Evolutionary conservation across 1,140 invertebrate genomes (phyloP), one percentile per base, ranked within the genome.

Genomic region (Schlechtendalia chinensis): DNA sequence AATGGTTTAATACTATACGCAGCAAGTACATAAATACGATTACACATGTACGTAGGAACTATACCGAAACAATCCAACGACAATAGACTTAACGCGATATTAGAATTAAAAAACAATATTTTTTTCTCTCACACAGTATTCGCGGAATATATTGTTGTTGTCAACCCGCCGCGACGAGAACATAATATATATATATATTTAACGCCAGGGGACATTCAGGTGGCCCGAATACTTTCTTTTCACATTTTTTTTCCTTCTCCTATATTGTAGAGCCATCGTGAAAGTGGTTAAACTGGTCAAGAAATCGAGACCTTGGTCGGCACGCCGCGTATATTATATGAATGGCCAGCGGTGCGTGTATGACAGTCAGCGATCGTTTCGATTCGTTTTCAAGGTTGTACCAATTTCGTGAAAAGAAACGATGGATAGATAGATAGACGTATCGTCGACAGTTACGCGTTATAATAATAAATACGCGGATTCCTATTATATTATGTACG

Each of bases 211-310:
- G 32, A 39, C 32, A 45, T 12, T 61, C 39, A 39, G n/a, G 11
- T 61, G 56, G 56, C 54, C 32, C 56, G 61, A 61, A 79, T 79
- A 79, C 75, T 79, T 79, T 79, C 75, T 79, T 79, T 79, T 79
- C 22, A 56, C 54, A 47, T 79, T 79, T 59, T 72, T 59, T 79
- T 79, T 79, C n/a, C 56, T 61, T 79, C 75, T 19, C 19, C 17
- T 79, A 61, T 63, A 39, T 39, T 39, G 8, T 63, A 19, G 22
- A 61, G 22, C 56, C 45, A 79, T 79, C 56, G 75, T 47, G 75
- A 79, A 79, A 79, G 75, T 79, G 58, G 75, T 79, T 79, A 63
- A 79, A 79, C 75, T 79, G 75, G 75, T 79, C 75, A 79, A 61
- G 54, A 79, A 61, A 79, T 79, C 24, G 39, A 79, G 75, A 79